Base-by-base conservation (phyloP, 2,113 vertebrate species). In the Ctenodactylus gundi region DNA sequence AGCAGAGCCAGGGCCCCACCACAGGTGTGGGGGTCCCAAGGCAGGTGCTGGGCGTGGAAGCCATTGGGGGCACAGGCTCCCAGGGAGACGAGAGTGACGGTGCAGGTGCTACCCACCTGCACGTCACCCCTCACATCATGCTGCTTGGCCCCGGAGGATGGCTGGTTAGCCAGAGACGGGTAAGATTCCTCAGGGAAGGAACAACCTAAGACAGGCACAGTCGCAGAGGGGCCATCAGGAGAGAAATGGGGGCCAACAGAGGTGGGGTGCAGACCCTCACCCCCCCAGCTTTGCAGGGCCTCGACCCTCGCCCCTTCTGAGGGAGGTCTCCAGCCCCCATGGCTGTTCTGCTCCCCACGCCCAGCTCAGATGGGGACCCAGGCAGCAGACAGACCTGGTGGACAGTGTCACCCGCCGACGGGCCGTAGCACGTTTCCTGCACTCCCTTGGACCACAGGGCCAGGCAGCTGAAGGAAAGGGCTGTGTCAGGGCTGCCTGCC, bases 141-240 rank as follows among this genome's bases (percentile, higher is more conserved):
- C 87, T 94, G 97, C 64, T 97, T 95, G 97, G 97, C 97, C 97
- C 97, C 76, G 73, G 97, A 98, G 96, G 99, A 99, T 98, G 99
- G 99, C 98, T 99, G 99, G 99, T 98, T 99, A 98, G 99, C 99
- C 99, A 95, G 98, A 99, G 99, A 99, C 99, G 99, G 99, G 99
- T 99, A 99, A 99, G 99, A 99, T 99, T 99, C 99, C 99, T 98
- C 96, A 67, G 46, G 96, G 98, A 98, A 98, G 99, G 99, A 98
- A 98, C 99, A 98, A 99, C 99, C 99, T 99, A 99, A 99, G 99
- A 98, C 99, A 99, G 99, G 99, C 99, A 99, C 99, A 99, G 99
- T 98, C 99, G 98, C 97, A 98, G 97, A 98, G 98, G 98, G 98
- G 78, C 98, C 98, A 98, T 81, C 97, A 97, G 96, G 97, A 97